phyloP scores from a whole-genome alignment of 2,888 invertebrate genomes.

The Amphipyra berbera region DNA sequence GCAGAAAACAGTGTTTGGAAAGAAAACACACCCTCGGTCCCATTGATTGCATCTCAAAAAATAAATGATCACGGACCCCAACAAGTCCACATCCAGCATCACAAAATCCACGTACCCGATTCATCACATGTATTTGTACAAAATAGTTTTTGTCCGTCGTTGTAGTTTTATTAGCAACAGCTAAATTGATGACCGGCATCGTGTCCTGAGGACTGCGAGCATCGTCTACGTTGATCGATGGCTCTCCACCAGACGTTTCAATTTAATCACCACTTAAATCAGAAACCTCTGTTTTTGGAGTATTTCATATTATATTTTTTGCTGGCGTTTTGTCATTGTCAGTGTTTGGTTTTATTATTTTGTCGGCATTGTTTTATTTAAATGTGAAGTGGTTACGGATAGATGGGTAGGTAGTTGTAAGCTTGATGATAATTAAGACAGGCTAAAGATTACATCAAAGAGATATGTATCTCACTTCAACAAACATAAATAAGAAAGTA shows the following conservation, averaged over 20 bases:
- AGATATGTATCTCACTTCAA: too few relatives aligned
- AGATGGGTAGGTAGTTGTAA: too few relatives aligned
- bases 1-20: too few relatives aligned
- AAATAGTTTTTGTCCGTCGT: conserved; percentile 73
- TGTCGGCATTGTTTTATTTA: conserved; percentile 1
- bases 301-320: conserved; percentile 34
- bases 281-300: conserved; percentile 39
- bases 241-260: conserved; percentile 66
- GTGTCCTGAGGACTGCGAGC: conserved; percentile 61
- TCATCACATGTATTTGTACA: conserved; percentile 72
- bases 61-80: background rate
- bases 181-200: conserved; percentile 72
- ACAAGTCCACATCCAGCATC: conserved; percentile 46
- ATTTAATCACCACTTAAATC: conserved; percentile 71
- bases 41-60: too few relatives aligned
- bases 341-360: conserved; percentile 8
- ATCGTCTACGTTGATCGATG: conserved; percentile 69
- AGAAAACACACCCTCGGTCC: too few relatives aligned
- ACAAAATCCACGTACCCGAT: conserved; percentile 60
- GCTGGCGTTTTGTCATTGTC: conserved; percentile 22
- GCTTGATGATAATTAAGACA: too few relatives aligned
- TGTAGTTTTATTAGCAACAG: conserved; percentile 71
- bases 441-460: too few relatives aligned
- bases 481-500: background rate
- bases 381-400: too few relatives aligned